Evolutionary conservation across 2,797 vertebrate genomes (phyloP), one percentile per base, ranked within the genome.

Genomic region (Sebastes wilsoni): DNA sequence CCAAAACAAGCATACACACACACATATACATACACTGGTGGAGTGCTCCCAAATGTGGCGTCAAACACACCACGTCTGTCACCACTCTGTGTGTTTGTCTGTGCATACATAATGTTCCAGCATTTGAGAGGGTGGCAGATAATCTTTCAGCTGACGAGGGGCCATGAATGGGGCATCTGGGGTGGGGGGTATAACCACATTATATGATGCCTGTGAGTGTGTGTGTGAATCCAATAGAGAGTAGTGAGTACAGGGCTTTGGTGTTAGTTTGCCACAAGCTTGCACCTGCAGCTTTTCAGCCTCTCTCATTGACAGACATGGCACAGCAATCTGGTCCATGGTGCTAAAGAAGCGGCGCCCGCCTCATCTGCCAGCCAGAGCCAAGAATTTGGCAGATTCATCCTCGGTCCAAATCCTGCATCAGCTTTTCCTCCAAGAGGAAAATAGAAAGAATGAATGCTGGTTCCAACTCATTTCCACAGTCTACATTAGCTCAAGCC

Each of bases 241-340:
- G 59, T 20, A 66, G 66, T 2, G 9, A 61, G 77, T 25, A 58
- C 5, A 10, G 66, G 49, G 78, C 55, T 79, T 72, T 42, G 83
- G 54, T 79, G 72, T 77, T 59, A 64, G 66, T 88, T 78, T 79
- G 74, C 42, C 69, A 80, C 67, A 61, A 80, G 79, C 70, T 83
- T 84, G 86, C 92, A 95, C 92, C 91, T 94, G 91, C 90, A 92
- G 85, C 88, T 87, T 89, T 90, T 93, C 87, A 85, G 77, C 73
- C 59, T 16, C 52, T 71, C 55, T 66, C 69, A 84, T 27, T 86
- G 67, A 84, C 79, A 82, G 62, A 83, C 83, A 77, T 69, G 82
- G 74, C 67, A 72, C 65, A 75, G 82, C 77, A 84, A 84, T 87
- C 84, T 82, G 84, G 67, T 83, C 49, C 55, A 12, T 42, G 66